Evolutionary conservation across 2,113 vertebrate species (phyloP), one percentile per base, ranked within the genome.

Genomic region (Physeter macrocephalus): DNA sequence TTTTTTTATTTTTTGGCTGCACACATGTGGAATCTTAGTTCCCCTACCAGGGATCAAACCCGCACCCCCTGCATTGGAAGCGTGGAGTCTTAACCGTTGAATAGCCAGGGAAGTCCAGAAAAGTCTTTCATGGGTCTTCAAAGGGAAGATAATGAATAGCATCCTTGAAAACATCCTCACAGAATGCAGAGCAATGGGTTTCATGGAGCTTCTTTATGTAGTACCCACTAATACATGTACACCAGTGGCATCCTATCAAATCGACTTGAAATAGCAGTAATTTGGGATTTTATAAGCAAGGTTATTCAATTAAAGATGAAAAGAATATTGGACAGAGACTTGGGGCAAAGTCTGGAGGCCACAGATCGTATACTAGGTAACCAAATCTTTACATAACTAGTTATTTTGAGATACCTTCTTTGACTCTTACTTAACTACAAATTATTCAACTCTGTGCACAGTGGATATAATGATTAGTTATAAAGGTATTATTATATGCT

Each of bases 401-500:
- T 66, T 96, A 67, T 67, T 96, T 72, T 46, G 7, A 94, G 64
- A 39, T 72, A 34, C 75, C 92, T 92, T 74, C 31, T 96, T 93
- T 88, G 59, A 64, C 64, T 87, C 20, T 87, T 88, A 71, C 15
- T 80, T 93, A 90, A 89, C 87, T 97, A 69, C 52, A 62, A 75
- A 84, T 69, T 90, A 71, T 77, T 67, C 90, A 96, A 74, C 75
- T 72, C 23, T 61, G 2, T 90, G 25, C 6, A 83, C 25, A 82
- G 31, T 87, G 15, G 43, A 34, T 95, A 81, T 84, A 87, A 89
- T 67, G 46, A 85, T 72, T 84, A 87, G 67, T 90, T 92, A 52
- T 77, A 88, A 95, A 90, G 14, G 25, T 85, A 49, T 95, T 92
- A 92, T 83, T 95, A 52, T 41, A 89, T 91, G 61, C n/a, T 61